phyloP scores from a whole-genome alignment of 1,140 invertebrate species.

The Penaeus indicus region DNA sequence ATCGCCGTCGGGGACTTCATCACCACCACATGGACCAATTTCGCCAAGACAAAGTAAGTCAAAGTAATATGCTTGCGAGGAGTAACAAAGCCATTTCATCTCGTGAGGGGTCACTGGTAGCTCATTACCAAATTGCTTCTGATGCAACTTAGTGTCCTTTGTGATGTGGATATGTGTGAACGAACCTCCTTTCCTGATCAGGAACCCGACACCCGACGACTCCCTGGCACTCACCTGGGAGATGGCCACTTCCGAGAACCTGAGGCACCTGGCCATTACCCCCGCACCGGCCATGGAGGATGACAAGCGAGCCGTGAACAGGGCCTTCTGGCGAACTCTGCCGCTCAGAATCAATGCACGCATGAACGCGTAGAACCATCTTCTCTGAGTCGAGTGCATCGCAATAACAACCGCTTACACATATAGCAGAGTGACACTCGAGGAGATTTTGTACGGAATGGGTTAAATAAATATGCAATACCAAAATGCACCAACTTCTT shows the following conservation, averaged over 20 bases:
- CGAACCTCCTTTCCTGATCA: slow-evolving; percentile 16
- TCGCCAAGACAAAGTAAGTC: slow-evolving; percentile 54
- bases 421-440: too few species aligned
- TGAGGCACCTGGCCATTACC: slow-evolving; percentile 7
- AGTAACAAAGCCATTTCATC: background rate
- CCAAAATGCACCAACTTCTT: too few species aligned
- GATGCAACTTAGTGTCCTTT: background rate
- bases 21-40: slow-evolving; percentile 53
- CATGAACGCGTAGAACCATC: background rate
- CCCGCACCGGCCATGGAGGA: background rate
- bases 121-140: background rate
- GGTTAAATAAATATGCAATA: too few species aligned
- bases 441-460: too few species aligned
- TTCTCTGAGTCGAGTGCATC: too few species aligned
- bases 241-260: background rate
- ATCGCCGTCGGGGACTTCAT: slow-evolving; percentile 45
- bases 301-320: background rate
- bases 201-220: slow-evolving; percentile 37
- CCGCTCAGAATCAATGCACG: slow-evolving; percentile 35
- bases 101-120: too few species aligned
- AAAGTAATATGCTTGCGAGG: background rate
- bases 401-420: too few species aligned
- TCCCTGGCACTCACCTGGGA: slow-evolving; percentile 3
- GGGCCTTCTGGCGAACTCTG: slow-evolving; percentile 33
- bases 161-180: too few species aligned